Evolutionary conservation across 2,113 vertebrate species (phyloP).

Genomic region (Gallinago paraguaiae): DNA sequence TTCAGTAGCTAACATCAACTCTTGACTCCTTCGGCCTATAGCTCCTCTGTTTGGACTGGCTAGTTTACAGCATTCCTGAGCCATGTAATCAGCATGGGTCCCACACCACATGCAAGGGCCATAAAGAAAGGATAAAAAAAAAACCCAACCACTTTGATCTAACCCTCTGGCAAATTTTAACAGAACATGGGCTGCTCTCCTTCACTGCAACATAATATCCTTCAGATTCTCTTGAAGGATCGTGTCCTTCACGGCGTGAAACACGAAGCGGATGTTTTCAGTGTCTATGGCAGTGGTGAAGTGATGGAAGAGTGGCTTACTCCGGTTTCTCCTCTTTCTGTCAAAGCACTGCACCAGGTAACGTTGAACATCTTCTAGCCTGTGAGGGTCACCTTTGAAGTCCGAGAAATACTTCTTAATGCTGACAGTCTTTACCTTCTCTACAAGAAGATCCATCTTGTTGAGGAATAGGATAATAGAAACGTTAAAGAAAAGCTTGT

Average conservation of each 20-base stretch:
- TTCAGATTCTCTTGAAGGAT: constrained; percentile 97
- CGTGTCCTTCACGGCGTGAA: constrained; percentile 96
- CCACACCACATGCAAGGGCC: constrained; percentile 19
- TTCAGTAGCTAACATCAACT: constrained; percentile 70
- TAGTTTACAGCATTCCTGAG: constrained; percentile 57
- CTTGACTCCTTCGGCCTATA: constrained; percentile 37
- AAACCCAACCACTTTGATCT: background rate
- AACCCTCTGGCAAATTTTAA: background rate
- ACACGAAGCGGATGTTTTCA: constrained; percentile 97
- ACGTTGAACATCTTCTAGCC: constrained; percentile 90
- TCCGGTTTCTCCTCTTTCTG: constrained; percentile 89
- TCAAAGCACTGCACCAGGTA: constrained; percentile 94
- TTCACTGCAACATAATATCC: constrained; percentile 98
- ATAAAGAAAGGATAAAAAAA: background rate
- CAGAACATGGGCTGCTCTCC: background rate
- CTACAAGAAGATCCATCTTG: constrained; percentile 94
- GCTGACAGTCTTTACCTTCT: constrained; percentile 90
- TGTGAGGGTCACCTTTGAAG: constrained; percentile 87
- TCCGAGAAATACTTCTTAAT: constrained; percentile 94
- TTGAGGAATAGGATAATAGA: constrained; percentile 99
- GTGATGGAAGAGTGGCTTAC: constrained; percentile 93
- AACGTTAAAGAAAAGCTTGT: constrained; percentile 96
- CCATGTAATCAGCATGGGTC: constrained; percentile 35
- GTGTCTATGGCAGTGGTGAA: constrained; percentile 98
- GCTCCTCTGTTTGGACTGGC: constrained; percentile 52